Conservation (phyloP, 2,888 invertebrate genomes). For the Oscheius sp. region DNA sequence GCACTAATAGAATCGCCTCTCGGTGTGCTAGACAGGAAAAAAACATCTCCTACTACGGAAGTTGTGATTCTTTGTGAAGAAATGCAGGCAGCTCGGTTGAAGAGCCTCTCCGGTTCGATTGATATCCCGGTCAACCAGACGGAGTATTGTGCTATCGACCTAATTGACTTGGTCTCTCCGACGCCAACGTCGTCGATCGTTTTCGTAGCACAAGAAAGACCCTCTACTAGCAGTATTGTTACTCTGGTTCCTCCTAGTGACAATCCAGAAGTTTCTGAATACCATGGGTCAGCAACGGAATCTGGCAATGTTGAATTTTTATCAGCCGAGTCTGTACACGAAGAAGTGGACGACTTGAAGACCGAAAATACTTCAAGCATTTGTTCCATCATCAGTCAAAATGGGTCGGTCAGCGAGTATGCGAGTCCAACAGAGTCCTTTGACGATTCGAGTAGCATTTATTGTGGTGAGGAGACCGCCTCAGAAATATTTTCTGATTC, state of each 20-base stretch:
- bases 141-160: not conserved
- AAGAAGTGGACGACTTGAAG: no score
- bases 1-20: no score
- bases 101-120: conserved; percentile 16
- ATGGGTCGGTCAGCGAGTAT: conserved; percentile 24
- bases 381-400: conserved; percentile 18
- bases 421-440: conserved; percentile 12
- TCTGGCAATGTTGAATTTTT: not conserved
- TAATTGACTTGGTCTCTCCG: not conserved
- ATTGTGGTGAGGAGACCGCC: conserved; percentile 23
- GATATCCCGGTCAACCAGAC: not conserved
- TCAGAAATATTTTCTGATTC: conserved; percentile 13
- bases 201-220: no score
- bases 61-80: conserved; percentile 15
- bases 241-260: no score
- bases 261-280: no score
- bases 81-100: conserved; percentile 5
- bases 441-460: conserved; percentile 21
- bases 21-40: no score
- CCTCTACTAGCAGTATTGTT: no score
- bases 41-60: not conserved
- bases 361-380: not conserved
- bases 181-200: no score
- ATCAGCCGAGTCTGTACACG: no score
- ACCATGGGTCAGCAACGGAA: not conserved